Evolutionary conservation across 1,140 invertebrate species (phyloP), one percentile per base, ranked within the genome.

Genomic region (Oryctes rhinoceros): DNA sequence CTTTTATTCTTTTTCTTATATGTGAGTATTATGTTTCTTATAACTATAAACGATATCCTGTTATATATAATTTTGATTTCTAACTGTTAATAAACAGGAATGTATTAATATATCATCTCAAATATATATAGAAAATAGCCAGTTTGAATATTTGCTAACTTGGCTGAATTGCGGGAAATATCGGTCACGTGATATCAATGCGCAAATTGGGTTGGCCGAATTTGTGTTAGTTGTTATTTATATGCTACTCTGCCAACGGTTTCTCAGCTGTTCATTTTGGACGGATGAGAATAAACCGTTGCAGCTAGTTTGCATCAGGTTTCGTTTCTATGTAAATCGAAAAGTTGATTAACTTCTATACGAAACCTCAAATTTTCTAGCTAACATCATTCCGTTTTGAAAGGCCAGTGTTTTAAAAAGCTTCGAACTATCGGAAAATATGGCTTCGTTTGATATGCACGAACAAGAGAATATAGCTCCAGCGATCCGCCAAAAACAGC

Each of bases 391-490:
- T 4, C 39, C 30, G 35, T 49, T 59, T 53, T 37, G 24, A 6
- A 35, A 78, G 20, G 47, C 30, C 39, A 35, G 48, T 53, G 37
- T 76, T 18, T 39, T 24, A 4, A 4, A 47, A n/a, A 44, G 39
- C 10, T 76, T 76, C 59, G 59, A 18, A 48, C 10, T 10, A 13
- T 6, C 24, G 3, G 49, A 74, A 15, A 71, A 3, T 48, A 93
- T 93, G 91, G 91, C 91, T 86, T 89, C 89, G 76, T 90, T 93
- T 85, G 88, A 90, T 86, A 90, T 93, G 83, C 90, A 91, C 86
- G 91, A 92, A 82, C 91, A 93, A 87, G 92, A 93, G 88, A 93
- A 93, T 84, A 87, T 87, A 24, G 84, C 85, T 44, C 81, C 81
- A 18, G 85, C 86, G 81, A 75, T 82, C 83, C 67, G 86, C 37